These are phyloP conservation scores for Neosilurus hyrtlii DNA, from an alignment of 2,797 vertebrate species.

Conservation along the genomic window DNA sequence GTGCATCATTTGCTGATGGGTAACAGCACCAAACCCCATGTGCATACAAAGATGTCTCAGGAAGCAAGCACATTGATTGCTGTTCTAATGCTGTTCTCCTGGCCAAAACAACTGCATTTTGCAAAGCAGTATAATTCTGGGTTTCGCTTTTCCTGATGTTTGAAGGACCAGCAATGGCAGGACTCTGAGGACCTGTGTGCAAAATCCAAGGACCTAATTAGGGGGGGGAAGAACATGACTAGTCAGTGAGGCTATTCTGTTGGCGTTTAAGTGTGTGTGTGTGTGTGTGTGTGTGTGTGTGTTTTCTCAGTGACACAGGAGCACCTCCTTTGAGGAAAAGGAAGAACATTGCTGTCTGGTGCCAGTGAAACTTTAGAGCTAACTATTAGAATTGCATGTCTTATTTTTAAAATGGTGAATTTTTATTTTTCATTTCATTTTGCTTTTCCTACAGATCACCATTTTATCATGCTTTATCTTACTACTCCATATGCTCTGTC, in stretches of 20 bases:
- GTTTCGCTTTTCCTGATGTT: conserved; percentile 12
- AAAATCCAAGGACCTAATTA: conserved; percentile 57
- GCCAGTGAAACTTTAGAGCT: conserved; percentile 17
- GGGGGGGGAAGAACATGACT: conserved; percentile 57
- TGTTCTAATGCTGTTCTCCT: conserved; percentile 2
- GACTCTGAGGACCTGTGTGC: conserved; percentile 12
- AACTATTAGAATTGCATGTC: conserved; percentile 23
- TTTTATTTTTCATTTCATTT: background rate
- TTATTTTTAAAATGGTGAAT: background rate
- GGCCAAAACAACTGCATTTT: conserved; percentile 43
- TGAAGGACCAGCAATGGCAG: conserved; percentile 36
- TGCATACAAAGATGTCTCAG: conserved; percentile 7
- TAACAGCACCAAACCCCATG: conserved; percentile 45
- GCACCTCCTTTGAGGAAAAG: conserved; percentile 22
- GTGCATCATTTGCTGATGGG: conserved; percentile 62
- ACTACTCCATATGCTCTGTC: background rate
- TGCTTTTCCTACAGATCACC: background rate
- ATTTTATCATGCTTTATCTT: background rate
- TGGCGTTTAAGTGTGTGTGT: background rate
- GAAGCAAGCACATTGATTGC: conserved; percentile 30
- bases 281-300: conserved; percentile 7
- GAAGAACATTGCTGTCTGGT: conserved; percentile 36
- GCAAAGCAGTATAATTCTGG: background rate
- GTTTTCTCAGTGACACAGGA: conserved; percentile 46
- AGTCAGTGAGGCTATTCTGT: conserved; percentile 61